Percentiles rank a stretch among this genome's conserved stretches.
phyloP scores from a whole-genome alignment of 2,797 vertebrate genomes.

The Cyclura pinguis region DNA sequence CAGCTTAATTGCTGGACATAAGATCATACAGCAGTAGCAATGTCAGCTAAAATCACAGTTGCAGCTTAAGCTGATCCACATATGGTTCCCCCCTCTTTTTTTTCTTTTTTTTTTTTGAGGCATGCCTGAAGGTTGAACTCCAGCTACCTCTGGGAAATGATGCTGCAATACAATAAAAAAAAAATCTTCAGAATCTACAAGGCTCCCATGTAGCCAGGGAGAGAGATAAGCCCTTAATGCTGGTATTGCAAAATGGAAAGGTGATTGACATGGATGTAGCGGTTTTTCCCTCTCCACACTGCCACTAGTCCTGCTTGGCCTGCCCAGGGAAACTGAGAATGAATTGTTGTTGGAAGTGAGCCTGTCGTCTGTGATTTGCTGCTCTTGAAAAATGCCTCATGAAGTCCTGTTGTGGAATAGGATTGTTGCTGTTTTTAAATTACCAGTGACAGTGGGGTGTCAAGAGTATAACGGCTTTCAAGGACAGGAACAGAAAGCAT shows the following conservation, averaged over 20 bases:
- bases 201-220: not conserved
- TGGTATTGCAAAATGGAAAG: not conserved
- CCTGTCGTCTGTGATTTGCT: not conserved
- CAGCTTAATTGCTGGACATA: not conserved
- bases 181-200: not conserved
- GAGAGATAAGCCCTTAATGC: constrained; percentile 1
- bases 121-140: not conserved
- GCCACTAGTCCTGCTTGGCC: not conserved
- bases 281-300: too few species aligned
- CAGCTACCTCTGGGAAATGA: not conserved
- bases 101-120: not conserved
- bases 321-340: not conserved
- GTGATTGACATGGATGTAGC: not conserved
- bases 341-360: not conserved
- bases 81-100: not conserved
- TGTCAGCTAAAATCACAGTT: not conserved
- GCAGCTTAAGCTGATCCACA: not conserved
- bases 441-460: not conserved
- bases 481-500: not conserved
- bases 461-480: not conserved
- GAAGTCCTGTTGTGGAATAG: not conserved
- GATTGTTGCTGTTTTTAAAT: not conserved
- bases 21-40: not conserved
- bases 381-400: not conserved
- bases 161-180: not conserved